Conservation (phyloP, 2,113 vertebrate genomes). For the Otis tarda region DNA sequence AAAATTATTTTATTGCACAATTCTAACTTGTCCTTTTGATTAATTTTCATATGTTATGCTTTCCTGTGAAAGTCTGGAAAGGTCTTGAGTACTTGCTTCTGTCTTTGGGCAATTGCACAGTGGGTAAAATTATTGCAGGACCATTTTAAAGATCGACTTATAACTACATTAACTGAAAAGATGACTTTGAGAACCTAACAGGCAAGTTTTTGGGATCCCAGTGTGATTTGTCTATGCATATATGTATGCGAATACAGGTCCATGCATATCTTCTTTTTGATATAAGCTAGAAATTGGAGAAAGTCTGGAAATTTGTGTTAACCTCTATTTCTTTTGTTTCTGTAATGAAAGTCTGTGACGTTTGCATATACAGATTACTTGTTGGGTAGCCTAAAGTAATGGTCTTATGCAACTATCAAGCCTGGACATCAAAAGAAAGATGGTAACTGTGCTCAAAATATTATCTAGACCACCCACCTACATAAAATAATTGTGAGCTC, state of each 20-base stretch:
- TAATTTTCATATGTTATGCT: background rate
- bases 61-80: background rate
- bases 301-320: background rate
- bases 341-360: background rate
- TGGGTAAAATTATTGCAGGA: background rate
- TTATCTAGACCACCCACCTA: background rate
- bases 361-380: background rate
- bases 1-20: background rate
- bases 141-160: background rate
- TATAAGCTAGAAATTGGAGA: background rate
- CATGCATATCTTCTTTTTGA: background rate
- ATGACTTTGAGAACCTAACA: background rate
- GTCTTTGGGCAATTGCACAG: background rate
- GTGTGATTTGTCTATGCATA: background rate
- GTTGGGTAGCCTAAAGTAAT: background rate
- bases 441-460: background rate
- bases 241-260: fast-evolving
- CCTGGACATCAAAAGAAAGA: background rate
- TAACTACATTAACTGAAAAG: background rate
- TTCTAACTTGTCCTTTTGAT: background rate
- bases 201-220: background rate
- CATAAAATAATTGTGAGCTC: background rate
- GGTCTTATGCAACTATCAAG: background rate
- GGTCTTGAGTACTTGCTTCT: background rate
- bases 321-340: background rate